Evolutionary conservation across 2,888 invertebrate species (phyloP).

Genomic region (Eupithecia inturbata): DNA sequence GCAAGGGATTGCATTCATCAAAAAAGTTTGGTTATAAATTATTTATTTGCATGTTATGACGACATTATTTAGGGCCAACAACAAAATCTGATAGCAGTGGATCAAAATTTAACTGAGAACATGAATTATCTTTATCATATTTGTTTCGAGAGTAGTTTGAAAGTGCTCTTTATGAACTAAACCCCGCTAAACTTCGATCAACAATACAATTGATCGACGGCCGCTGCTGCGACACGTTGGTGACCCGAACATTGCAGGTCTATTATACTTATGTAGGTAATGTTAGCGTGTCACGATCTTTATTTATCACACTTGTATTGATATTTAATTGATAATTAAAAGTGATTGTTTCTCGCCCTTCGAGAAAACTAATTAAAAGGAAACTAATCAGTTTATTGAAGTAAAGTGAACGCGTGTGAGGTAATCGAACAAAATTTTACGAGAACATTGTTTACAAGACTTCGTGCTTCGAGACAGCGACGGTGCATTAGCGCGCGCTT

Average conservation of each 20-base stretch:
- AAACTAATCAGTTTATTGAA: slow-evolving; percentile 70
- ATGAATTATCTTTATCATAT: background rate
- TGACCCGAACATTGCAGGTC: background rate
- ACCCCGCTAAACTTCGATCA: background rate
- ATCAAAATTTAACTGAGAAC: background rate
- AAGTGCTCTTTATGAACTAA: background rate
- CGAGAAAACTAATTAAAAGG: slow-evolving; percentile 48
- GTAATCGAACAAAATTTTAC: slow-evolving; percentile 80
- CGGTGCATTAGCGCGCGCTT: slow-evolving; percentile 77
- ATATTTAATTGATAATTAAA: background rate
- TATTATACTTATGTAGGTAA: background rate
- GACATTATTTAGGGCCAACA: background rate
- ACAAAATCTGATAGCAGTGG: slow-evolving; percentile 1
- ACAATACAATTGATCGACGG: too few relatives aligned
- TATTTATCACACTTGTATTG: background rate
- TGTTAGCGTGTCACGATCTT: background rate
- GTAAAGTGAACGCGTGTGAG: slow-evolving; percentile 61
- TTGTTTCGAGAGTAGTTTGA: background rate
- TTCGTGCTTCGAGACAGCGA: slow-evolving; percentile 76
- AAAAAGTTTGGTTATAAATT: slow-evolving; percentile 10
- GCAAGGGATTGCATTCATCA: slow-evolving; percentile 11
- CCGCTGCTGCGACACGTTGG: too few relatives aligned
- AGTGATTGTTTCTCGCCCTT: slow-evolving; percentile 26
- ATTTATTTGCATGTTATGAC: background rate
- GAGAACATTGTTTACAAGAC: slow-evolving; percentile 80